Evolutionary conservation across 2,888 invertebrate species (phyloP), one percentile per base, ranked within the genome.

Genomic region (Xanthorhoe designata): DNA sequence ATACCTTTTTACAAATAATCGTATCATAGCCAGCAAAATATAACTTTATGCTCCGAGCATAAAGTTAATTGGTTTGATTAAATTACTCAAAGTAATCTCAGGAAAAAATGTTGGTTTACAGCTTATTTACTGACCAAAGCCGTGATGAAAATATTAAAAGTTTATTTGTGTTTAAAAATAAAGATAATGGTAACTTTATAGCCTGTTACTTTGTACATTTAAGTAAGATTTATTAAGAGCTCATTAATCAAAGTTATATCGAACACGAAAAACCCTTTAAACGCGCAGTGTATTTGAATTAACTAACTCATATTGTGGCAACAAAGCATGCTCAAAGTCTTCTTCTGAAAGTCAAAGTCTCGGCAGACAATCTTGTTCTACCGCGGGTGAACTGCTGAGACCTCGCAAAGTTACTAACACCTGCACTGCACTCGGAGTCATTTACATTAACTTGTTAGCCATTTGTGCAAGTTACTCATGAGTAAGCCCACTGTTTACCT

Each of bases 401-500:
- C 71, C 67, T 53, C 63, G 66, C 57, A 58, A 71, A 65, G 59
- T 71, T 52, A 58, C 56, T 74, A 70, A 71, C 83, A 85, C 81
- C 83, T 84, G 81, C 79, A 80, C 72, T 78, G 71, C 77, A 78
- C 74, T 75, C 61, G 60, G 75, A 75, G 80, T 81, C 78, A 84
- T 83, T 85, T 84, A 78, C 82, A 86, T 84, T 81, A 79, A 80
- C 80, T 77, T 78, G 75, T 74, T 75, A 80, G 55, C 58, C 38
- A 51, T 61, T 61, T 64, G 55, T 58, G 64, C 57, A 60, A 61
- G 57, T 62, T 58, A 17, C 49, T 51, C 53, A 52, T 42, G 62
- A 17, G 49, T 51, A 42, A 10, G 32, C 17, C 47, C 32, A 32
- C 17, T 15, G 9, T 29, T 52, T 45, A 7, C 17, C 29, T 3